These are phyloP conservation scores for Dendronephthya gigantea DNA, from an alignment of 64 coral and sea anemone species.

Conservation along the genomic window DNA sequence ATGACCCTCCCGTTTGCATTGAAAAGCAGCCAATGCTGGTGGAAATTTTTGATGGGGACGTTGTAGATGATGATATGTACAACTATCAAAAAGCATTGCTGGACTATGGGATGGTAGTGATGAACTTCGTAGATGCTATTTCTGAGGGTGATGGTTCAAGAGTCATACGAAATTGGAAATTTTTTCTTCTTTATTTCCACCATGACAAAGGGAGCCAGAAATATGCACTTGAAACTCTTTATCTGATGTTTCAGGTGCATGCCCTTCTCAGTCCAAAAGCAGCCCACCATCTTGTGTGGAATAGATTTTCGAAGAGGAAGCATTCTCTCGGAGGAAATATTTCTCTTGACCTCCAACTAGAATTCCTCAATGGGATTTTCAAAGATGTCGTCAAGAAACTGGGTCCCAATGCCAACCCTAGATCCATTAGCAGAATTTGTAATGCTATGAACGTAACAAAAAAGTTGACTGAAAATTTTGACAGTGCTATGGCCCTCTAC, in stretches of 20 bases:
- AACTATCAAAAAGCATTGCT: constrained; percentile 54
- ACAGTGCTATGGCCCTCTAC: not conserved
- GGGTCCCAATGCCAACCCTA: not conserved
- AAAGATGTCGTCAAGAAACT: not conserved
- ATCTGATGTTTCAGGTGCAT: not conserved
- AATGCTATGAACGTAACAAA: not conserved
- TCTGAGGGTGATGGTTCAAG: constrained; percentile 56
- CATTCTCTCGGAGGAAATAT: not conserved
- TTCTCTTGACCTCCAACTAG: not conserved
- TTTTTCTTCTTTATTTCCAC: not conserved
- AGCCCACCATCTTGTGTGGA: not conserved
- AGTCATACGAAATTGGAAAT: constrained; percentile 17
- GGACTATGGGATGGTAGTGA: constrained; percentile 56
- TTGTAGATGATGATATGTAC: constrained; percentile 47
- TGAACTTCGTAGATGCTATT: constrained; percentile 59
- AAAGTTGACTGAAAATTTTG: not conserved
- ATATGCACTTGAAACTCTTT: not conserved
- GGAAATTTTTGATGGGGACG: not conserved
- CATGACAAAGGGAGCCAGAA: not conserved
- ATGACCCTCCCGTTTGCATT: constrained; percentile 27
- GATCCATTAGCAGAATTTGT: not conserved
- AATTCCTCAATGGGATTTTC: not conserved
- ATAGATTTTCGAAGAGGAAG: not conserved
- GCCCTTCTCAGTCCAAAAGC: not conserved
- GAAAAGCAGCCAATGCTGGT: constrained; percentile 8